Evolutionary conservation across 2,797 vertebrate species (phyloP).

Genomic region (Arnoldichthys spilopterus): DNA sequence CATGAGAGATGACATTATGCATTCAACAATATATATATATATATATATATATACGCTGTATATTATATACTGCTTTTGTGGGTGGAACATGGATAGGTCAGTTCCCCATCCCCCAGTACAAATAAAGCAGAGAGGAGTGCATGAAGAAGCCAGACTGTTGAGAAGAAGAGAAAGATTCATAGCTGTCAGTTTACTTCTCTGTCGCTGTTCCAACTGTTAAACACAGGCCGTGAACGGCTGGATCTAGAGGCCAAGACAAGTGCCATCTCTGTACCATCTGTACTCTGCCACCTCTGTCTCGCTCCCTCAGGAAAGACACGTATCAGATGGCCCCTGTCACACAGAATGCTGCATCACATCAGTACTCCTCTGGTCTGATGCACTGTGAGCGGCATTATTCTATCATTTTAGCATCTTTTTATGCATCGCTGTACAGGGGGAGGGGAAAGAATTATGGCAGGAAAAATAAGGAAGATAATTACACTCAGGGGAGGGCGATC

Average conservation of each 20-base stretch:
- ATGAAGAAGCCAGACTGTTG: constrained; percentile 7
- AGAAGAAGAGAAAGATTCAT: not conserved
- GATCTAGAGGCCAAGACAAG: constrained; percentile 39
- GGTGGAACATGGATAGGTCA: not conserved
- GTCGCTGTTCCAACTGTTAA: constrained; percentile 60
- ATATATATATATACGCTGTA: no score
- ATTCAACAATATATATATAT: no score
- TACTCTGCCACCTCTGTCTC: constrained; percentile 29
- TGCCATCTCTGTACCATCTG: constrained; percentile 31
- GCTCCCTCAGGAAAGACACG: constrained; percentile 82
- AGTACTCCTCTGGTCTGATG: constrained; percentile 82
- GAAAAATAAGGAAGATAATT: constrained; percentile 74
- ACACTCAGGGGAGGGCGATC: constrained; percentile 80
- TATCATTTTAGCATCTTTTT: constrained; percentile 88
- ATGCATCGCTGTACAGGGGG: constrained; percentile 86
- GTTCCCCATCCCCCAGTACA: not conserved
- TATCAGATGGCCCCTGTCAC: constrained; percentile 86
- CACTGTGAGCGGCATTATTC: constrained; percentile 86
- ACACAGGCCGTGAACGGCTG: constrained; percentile 33
- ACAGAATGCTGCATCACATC: constrained; percentile 87
- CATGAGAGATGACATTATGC: no score
- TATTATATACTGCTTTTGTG: not conserved
- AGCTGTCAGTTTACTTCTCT: constrained; percentile 32
- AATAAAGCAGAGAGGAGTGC: not conserved
- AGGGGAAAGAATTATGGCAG: constrained; percentile 80